Evolutionary conservation across 2,797 vertebrate species (phyloP).

Genomic region (Eutrigla gurnardus): DNA sequence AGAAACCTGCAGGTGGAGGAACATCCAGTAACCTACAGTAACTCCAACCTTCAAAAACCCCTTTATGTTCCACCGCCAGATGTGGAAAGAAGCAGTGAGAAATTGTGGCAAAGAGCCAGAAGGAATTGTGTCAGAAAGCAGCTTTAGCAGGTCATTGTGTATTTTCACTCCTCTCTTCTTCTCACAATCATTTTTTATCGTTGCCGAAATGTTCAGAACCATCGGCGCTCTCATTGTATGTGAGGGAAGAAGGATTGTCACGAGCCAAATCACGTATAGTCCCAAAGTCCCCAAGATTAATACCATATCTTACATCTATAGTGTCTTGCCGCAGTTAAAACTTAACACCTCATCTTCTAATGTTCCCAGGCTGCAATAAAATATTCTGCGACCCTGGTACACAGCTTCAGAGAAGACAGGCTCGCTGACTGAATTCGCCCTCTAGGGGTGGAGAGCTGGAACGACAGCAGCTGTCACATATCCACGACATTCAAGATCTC

Average conservation of each 20-base stretch:
- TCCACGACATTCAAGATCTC: slow-evolving; percentile 22
- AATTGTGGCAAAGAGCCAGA: slow-evolving; percentile 68
- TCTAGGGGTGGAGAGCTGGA: slow-evolving; percentile 54
- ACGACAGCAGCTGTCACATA: slow-evolving; percentile 26
- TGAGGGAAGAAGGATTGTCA: slow-evolving; percentile 5
- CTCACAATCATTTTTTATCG: slow-evolving; percentile 42
- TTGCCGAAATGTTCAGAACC: slow-evolving; percentile 25
- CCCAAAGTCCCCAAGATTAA: slow-evolving; percentile 1
- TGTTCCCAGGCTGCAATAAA: slow-evolving; percentile 5
- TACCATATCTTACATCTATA: slow-evolving; percentile 11
- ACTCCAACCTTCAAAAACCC: slow-evolving; percentile 70
- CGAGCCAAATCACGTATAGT: slow-evolving; percentile 7
- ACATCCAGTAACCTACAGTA: slow-evolving; percentile 71
- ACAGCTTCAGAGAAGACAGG: not conserved
- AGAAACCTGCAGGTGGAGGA: slow-evolving; percentile 73
- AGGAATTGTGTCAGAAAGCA: slow-evolving; percentile 60
- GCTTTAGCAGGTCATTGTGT: slow-evolving; percentile 53
- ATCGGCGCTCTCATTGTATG: slow-evolving; percentile 22
- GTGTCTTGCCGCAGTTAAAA: slow-evolving; percentile 4
- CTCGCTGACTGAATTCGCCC: slow-evolving; percentile 37
- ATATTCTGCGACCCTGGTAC: not conserved
- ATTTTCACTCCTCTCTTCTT: slow-evolving; percentile 22
- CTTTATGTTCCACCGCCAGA: slow-evolving; percentile 72
- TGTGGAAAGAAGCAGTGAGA: slow-evolving; percentile 63
- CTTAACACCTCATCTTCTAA: slow-evolving; percentile 7